Base-by-base conservation (phyloP, 2,888 invertebrate species). In the Anoncus sp. region DNA sequence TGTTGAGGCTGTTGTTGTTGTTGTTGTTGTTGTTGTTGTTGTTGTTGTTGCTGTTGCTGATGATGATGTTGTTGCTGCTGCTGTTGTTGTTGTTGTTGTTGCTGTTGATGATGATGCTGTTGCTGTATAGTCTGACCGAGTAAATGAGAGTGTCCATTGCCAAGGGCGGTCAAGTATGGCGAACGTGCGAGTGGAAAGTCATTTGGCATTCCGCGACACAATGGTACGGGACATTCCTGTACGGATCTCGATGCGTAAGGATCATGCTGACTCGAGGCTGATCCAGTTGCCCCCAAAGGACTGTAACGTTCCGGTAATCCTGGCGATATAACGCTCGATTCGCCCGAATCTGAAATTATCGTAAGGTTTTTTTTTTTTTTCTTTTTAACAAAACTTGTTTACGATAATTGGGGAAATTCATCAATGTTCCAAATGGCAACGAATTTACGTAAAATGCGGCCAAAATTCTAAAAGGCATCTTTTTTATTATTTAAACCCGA, bases 261-360 rank as follows among this genome's bases (percentile, higher is more conserved):
- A 82, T 90, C 89, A 77, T 88, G 89, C 57, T 78, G 78, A 80
- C 87, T 89, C 51, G 90, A 88, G 0, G 89, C 87, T 27, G 90
- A 89, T 72, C 89, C 89, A 14, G 90, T 86, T 6, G 89, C 88
- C 3, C 87, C 90, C 31, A 90, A 69, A 10, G 91, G 91, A 83
- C 91, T 91, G 79, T 90, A 91, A 24, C 90, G 89, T 73, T 91
- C 91, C n/a, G 91, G 91, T 35, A 90, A 81, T 43, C 91, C 91
- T 6, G 91, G 91, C 0, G 91, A 90, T 60, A 91, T 91, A 18
- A 91, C 90, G 81, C 90, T 91, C 74, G 90, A 90, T 80, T 91
- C 90, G 0, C 87, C 89, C 1, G 91, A 91, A 80, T 90, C 91
- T 91, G 82, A 16, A 87, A 81, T 31, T 45, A 77, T 65, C 57